Percentiles rank a stretch among this genome's conserved stretches.
Conservation (phyloP, 2,797 vertebrate species). For the Diplodus puntazzo region DNA sequence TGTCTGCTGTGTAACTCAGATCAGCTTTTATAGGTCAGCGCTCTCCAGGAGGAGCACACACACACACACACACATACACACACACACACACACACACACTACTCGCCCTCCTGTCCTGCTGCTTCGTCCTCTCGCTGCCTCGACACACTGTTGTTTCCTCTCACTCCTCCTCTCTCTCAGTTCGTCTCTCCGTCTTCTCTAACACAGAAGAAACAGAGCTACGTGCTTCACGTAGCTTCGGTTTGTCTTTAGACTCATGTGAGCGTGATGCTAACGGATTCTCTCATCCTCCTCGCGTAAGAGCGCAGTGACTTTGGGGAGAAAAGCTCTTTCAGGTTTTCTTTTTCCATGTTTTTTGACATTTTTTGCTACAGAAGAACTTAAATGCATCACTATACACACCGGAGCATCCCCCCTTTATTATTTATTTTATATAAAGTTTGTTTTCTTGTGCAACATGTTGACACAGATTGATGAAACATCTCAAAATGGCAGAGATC, state of each 20-base stretch:
- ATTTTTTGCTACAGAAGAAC: neutral
- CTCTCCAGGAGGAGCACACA: conserved; percentile 49
- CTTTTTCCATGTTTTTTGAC: neutral
- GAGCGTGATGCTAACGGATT: conserved; percentile 25
- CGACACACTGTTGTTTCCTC: conserved; percentile 24
- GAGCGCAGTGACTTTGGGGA: neutral
- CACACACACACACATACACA: conserved; percentile 24
- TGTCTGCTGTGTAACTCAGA: conserved; percentile 52
- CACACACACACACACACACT: conserved; percentile 7
- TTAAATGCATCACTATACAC: neutral
- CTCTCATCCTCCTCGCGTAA: neutral
- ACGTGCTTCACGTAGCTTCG: neutral
- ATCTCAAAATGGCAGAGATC: neutral
- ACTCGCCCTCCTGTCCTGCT: conserved; percentile 24
- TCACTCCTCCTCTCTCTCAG: neutral
- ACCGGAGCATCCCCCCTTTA: neutral
- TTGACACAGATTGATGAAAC: conserved; percentile 5
- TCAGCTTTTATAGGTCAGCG: conserved; percentile 71
- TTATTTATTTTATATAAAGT: too few relatives aligned
- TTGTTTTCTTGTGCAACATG: neutral
- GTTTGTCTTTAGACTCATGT: conserved; percentile 6
- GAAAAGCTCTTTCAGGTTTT: conserved; percentile 8
- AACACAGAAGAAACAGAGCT: neutral
- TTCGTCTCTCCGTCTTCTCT: neutral
- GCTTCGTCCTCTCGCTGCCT: conserved; percentile 10